Base-by-base conservation (phyloP, 2,797 vertebrate genomes). In the Hoplostethus atlanticus region DNA sequence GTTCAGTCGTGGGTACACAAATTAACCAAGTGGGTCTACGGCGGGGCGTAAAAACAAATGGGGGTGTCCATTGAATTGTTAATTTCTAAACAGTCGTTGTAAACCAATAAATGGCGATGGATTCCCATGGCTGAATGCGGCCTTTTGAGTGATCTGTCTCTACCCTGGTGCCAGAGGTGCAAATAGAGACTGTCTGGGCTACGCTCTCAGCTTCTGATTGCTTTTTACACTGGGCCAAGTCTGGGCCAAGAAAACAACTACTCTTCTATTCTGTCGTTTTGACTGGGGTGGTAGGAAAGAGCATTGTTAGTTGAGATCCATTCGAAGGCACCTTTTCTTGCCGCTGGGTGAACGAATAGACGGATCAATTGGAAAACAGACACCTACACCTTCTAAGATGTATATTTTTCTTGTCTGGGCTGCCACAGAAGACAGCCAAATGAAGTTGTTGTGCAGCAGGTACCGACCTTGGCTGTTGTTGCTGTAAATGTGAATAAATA, bases 31-130 rank as follows among this genome's bases (percentile, higher is more conserved):
- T 67, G 61, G 31, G 70, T 59, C 59, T 48, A 86, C 84, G 72
- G 84, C 71, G 44, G 73, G 70, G 55, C 52, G 50, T 85, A 81
- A 85, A 87, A 79, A 21, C 71, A 79, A 84, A 93, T 85, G 76
- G 67, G 55, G 68, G 77, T 74, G 50, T 75, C 79, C 78, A 84
- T 80, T 88, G 66, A 75, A 46, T 80, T 80, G 76, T 83, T 84
- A 53, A 80, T 79, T 77, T 77, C 52, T 60, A 76, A 89, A 86
- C 67, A 68, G 70, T 84, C 40, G 61, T 61, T 66, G 72, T 76
- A 78, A 90, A 84, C 76, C 73, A 78, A 75, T 86, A 80, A 83
- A 83, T 50, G 64, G 34, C 73, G 73, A 86, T 82, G 77, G 69
- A 83, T 79, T 78, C 50, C 67, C 54, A 56, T 5, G 31, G 38